A percentile compares a stretch with the other conserved stretches of the same genome.
These are phyloP conservation scores for Actinia tenebrosa DNA, from an alignment of 64 coral and sea anemone species.

Conservation along the genomic window DNA sequence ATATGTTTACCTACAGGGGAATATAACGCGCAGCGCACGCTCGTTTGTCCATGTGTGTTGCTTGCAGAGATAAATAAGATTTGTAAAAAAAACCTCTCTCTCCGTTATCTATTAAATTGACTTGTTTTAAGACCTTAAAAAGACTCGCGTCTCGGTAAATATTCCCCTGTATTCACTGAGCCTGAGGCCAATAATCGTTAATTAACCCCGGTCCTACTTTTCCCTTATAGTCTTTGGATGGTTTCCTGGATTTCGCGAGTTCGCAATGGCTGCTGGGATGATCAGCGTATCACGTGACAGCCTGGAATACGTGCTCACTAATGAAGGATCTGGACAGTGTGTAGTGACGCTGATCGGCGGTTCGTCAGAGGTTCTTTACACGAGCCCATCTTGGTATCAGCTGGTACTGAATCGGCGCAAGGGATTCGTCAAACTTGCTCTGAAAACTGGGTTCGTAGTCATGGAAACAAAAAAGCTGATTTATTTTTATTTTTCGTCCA, in stretches of 20 bases:
- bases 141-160: too few relatives aligned
- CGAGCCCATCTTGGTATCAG: slow-evolving; percentile 18
- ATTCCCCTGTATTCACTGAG: too few relatives aligned
- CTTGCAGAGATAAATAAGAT: too few relatives aligned
- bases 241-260: slow-evolving; percentile 27
- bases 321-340: slow-evolving; percentile 28
- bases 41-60: too few relatives aligned
- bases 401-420: slow-evolving; percentile 41
- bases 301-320: slow-evolving; percentile 18
- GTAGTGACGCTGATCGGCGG: slow-evolving; percentile 34
- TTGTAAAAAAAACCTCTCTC: too few relatives aligned
- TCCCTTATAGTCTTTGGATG: background rate
- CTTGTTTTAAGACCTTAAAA: too few relatives aligned
- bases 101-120: too few relatives aligned
- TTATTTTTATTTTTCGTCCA: background rate
- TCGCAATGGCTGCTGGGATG: slow-evolving; percentile 21
- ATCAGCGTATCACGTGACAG: slow-evolving; percentile 46
- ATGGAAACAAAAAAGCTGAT: background rate
- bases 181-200: too few relatives aligned
- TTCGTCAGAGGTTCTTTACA: slow-evolving; percentile 32
- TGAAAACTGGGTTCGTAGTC: slow-evolving; percentile 30
- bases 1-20: too few relatives aligned
- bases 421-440: slow-evolving; percentile 44
- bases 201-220: too few relatives aligned
- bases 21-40: too few relatives aligned